A percentile compares a stretch with the other conserved stretches of the same genome.
Conservation (phyloP, 2,113 vertebrate genomes). For the Axis porcinus region DNA sequence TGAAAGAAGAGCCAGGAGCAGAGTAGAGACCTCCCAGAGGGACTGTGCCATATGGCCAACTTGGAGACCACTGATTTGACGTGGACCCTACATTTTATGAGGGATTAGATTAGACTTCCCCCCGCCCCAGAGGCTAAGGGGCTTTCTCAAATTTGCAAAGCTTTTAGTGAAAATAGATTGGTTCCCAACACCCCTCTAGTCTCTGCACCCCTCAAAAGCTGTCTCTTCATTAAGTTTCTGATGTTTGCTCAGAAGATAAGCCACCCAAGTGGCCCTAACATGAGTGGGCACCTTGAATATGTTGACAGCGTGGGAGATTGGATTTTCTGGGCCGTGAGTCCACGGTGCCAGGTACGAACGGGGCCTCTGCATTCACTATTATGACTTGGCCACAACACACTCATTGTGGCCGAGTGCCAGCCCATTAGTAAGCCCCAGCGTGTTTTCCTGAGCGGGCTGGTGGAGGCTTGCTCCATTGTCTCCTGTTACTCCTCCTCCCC, state of each 20-base stretch:
- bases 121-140: neutral
- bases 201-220: neutral
- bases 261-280: neutral
- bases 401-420: neutral
- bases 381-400: neutral
- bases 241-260: neutral
- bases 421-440: neutral
- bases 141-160: neutral
- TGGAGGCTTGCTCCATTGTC: constrained; percentile 59
- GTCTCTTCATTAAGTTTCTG: neutral
- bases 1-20: neutral
- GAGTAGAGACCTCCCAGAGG: too few species aligned
- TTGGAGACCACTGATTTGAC: neutral
- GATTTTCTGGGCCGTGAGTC: neutral
- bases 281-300: neutral
- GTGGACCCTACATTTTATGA: neutral
- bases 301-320: neutral
- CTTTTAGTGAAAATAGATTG: neutral
- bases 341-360: neutral
- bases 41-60: rapidly evolving
- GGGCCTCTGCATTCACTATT: neutral
- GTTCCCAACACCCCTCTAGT: neutral
- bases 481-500: neutral
- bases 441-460: constrained; percentile 43
- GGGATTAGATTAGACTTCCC: neutral